Percentiles rank a stretch among this genome's conserved stretches.
phyloP scores from a whole-genome alignment of 2,113 vertebrate genomes.

The Melanocharis versteri region DNA sequence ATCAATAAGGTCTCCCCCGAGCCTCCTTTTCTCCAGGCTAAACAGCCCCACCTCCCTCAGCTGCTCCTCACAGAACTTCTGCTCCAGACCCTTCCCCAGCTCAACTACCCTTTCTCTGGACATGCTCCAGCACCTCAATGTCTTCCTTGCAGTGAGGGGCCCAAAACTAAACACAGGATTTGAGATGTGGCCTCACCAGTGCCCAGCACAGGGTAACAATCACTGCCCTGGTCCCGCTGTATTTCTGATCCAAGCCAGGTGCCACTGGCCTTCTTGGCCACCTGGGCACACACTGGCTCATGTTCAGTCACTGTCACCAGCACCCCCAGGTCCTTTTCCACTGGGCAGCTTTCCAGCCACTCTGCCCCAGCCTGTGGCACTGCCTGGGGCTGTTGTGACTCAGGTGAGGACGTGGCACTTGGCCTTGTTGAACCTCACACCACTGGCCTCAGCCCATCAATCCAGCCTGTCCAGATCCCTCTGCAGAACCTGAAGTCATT shows the following conservation, averaged over 20 bases:
- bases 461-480: neutral
- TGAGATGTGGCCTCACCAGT: neutral
- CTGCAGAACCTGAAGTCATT: neutral
- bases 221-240: neutral
- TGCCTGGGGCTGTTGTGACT: neutral
- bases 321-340: neutral
- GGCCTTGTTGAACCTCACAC: neutral
- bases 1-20: neutral
- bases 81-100: neutral
- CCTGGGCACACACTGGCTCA: neutral
- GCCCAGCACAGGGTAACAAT: neutral
- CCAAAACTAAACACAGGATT: neutral
- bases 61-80: neutral
- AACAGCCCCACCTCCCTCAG: neutral
- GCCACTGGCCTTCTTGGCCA: neutral
- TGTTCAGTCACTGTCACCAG: neutral
- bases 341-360: neutral
- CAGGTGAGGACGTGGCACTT: neutral
- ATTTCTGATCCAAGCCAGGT: neutral
- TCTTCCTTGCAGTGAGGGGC: neutral
- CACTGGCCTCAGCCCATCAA: rapidly evolving
- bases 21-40: neutral
- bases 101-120: neutral
- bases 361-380: neutral
- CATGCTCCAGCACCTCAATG: rapidly evolving